Evolutionary conservation across 2,797 vertebrate species (phyloP).

Genomic region (Cryptoprocta ferox): DNA sequence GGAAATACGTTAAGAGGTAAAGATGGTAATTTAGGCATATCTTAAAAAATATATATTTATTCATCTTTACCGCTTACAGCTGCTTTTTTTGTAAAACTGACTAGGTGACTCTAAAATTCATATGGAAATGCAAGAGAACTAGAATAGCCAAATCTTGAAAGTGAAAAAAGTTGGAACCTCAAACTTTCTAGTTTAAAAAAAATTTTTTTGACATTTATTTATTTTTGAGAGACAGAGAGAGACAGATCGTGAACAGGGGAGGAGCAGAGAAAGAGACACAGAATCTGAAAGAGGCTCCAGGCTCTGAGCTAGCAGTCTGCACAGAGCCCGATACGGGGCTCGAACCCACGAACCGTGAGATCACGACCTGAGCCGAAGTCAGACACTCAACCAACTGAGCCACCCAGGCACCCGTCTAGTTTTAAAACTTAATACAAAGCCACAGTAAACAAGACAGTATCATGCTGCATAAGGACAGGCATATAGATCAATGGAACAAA

Average conservation of each 20-base stretch:
- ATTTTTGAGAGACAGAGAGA: too few relatives aligned
- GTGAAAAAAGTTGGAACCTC: not conserved
- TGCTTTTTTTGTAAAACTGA: not conserved
- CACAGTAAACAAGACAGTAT: not conserved
- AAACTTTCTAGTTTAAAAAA: not conserved
- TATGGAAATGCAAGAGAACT: not conserved
- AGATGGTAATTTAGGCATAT: not conserved
- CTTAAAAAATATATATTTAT: not conserved
- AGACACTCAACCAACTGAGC: too few relatives aligned
- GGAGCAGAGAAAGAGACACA: too few relatives aligned
- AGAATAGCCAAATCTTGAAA: conserved; percentile 21
- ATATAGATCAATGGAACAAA: not conserved
- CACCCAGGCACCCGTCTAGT: not conserved
- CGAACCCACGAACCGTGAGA: too few relatives aligned
- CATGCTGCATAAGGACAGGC: not conserved
- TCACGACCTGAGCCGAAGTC: too few relatives aligned
- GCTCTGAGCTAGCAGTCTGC: too few relatives aligned
- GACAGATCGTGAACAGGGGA: too few relatives aligned
- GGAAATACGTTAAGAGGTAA: not conserved
- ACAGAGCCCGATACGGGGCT: too few relatives aligned
- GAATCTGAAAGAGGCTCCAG: too few relatives aligned
- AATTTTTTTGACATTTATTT: too few relatives aligned
- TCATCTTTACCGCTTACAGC: too few relatives aligned
- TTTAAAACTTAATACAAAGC: not conserved
- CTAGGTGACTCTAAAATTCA: not conserved